Evolutionary conservation across 2,888 invertebrate genomes (phyloP), one percentile per base, ranked within the genome.

Genomic region (Opisthograptis luteolata): DNA sequence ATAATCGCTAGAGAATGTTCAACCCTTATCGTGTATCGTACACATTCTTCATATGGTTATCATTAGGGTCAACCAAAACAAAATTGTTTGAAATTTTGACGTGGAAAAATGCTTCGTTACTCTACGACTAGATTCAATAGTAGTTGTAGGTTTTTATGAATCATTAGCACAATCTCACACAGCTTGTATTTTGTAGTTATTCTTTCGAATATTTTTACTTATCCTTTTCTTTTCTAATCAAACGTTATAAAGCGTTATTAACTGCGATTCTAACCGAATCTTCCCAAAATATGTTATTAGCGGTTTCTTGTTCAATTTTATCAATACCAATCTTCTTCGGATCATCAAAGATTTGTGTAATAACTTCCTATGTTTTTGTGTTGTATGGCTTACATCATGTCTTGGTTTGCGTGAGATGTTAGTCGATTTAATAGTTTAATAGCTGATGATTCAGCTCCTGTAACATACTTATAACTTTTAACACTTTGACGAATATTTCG

Each of bases 291-390:
- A 27, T 27, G 10, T 2, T 27, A 4, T 2, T 27, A 14, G 7
- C 7, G 8, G 12, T 0, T 25, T 17, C 14, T 1, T 14, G 25
- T 19, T 49, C 34, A 39, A 35, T 40, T 50, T 35, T 15, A 40
- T 40, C 25, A 28, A 28, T 28, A 43, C 10, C 32, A 40, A 39
- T 44, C 22, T 30, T 35, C 30, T 4, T 31, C 20, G 44, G 34
- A 35, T 35, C 50, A 40, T 44, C 34, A 39, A 37, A 27, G 9
- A 34, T 24, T 35, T 40, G 1, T 7, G 55, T 70, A 65, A 73
- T 73, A 65, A 60, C 66, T 76, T 73, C 73, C 71, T 68, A 58
- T 58, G 59, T 73, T 76, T 77, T 60, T 66, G 62, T 52, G 22
- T 22, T 30, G 62, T 52, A 22, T 34, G 31, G 65, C 67, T 80